Base-by-base conservation (phyloP, 2,888 invertebrate species). In the Drosophila imparisetae region DNA sequence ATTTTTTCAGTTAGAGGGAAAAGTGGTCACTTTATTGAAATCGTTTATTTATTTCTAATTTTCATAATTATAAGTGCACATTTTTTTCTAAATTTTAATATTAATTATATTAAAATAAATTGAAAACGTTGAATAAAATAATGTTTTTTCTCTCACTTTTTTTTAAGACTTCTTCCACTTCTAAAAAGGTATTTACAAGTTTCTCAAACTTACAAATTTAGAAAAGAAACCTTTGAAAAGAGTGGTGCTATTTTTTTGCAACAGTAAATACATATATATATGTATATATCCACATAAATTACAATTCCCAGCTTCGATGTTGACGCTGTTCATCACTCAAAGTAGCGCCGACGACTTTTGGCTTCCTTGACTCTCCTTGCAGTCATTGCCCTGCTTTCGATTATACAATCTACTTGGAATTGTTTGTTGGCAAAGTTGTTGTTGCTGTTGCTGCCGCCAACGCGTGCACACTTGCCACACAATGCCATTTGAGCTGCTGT, bases 361-460 rank as follows among this genome's bases (percentile, higher is more conserved):
- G 10, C 27, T 34, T 42, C 18, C 27, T 52, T 18, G 27, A 7
- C 13, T 7, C 29, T 27, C 15, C 3, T 11, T 29, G 27, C 55
- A 59, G 53, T 50, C 63, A 57, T 70, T 50, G 75, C 66, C 78
- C 70, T 84, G 65, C 38, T 69, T 49, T 52, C 59, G 69, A 81
- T 81, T 85, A 74, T 78, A 83, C 81, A 85, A 88, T 76, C 45
- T 40, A 53, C 30, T 30, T 1, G n/a, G 66, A 66, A 54, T 32
- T 48, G 61, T 49, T 55, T 38, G 27, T 27, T 24, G 49, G 15
- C 45, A 15, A 15, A 15, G 45, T 30, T 34, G 24, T 10, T 34
- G 54, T 54, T 62, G 66, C 38, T 66, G 52, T 54, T 65, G 72
- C 53, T 45, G 66, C 50, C 80, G 67, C 70, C 68, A 83, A 69